These are phyloP conservation scores for Pampus argenteus DNA, from an alignment of 2,797 vertebrate genomes.

Conservation along the genomic window DNA sequence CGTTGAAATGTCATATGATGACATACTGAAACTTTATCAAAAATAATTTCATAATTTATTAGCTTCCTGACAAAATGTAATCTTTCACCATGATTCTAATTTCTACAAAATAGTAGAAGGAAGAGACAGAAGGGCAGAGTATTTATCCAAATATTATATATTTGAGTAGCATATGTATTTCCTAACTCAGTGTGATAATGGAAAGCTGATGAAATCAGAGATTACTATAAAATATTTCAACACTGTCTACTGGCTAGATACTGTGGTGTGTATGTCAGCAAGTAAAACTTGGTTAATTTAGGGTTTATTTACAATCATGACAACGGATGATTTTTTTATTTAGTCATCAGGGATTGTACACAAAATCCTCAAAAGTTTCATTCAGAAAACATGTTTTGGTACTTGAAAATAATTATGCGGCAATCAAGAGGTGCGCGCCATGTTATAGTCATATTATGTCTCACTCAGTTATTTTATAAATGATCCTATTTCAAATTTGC, in stretches of 20 bases:
- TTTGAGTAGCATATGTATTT: neutral
- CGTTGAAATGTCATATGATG: neutral
- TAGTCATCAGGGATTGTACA: slow-evolving; percentile 22
- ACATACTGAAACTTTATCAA: neutral
- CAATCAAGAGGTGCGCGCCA: slow-evolving; percentile 25
- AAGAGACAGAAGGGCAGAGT: too few species aligned
- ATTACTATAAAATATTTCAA: neutral
- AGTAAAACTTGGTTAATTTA: neutral
- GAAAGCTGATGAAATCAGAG: neutral
- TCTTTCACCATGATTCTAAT: slow-evolving; percentile 12
- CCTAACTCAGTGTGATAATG: neutral
- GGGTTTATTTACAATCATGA: neutral
- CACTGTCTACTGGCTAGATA: neutral
- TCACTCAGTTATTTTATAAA: slow-evolving; percentile 2
- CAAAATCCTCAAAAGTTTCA: neutral
- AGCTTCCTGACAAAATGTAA: neutral
- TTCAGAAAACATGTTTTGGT: slow-evolving; percentile 11
- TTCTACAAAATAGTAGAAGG: slow-evolving; percentile 8
- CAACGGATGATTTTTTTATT: neutral
- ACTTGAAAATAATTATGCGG: slow-evolving; percentile 1
- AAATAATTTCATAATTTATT: neutral
- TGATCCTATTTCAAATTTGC: slow-evolving; percentile 1
- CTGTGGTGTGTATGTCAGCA: neutral
- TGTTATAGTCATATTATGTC: neutral
- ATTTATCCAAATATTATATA: neutral